phyloP scores from a whole-genome alignment of 2,888 invertebrate genomes.

The Leptarthrus brevirostris region DNA sequence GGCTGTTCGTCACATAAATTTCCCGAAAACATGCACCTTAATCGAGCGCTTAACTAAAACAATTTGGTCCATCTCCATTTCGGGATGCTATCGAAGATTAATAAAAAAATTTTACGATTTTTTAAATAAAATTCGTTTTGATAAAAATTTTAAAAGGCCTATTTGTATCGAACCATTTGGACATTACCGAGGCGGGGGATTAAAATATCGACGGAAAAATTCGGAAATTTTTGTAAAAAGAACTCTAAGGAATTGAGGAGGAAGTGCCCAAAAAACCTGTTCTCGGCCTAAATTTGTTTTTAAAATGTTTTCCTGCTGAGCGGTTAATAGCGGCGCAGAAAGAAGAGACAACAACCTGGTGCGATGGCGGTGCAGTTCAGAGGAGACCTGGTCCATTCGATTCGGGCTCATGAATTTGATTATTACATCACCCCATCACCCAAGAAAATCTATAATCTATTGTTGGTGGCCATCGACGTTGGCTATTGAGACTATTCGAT shows the following conservation, averaged over 20 bases:
- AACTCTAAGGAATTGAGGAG: constrained; percentile 5
- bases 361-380: constrained; percentile 40
- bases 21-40: constrained; percentile 44
- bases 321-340: constrained; percentile 54
- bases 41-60: constrained; percentile 46
- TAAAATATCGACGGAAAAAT: constrained; percentile 13
- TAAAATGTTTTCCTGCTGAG: constrained; percentile 54
- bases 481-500: background rate
- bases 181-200: constrained; percentile 40
- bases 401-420: constrained; percentile 44
- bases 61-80: constrained; percentile 34
- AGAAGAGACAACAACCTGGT: constrained; percentile 53
- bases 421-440: constrained; percentile 50
- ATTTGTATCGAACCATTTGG: constrained; percentile 32
- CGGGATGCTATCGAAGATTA: constrained; percentile 7
- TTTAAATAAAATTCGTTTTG: constrained; percentile 40
- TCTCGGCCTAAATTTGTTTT: constrained; percentile 53
- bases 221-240: background rate
- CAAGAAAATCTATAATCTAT: constrained; percentile 45
- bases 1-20: constrained; percentile 47
- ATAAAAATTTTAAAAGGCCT: constrained; percentile 44
- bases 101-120: constrained; percentile 47
- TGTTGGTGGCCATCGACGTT: constrained; percentile 53
- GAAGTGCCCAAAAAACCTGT: constrained; percentile 26
- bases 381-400: background rate